A percentile compares a stretch with the other conserved stretches of the same genome.
phyloP scores from a whole-genome alignment of 2,797 vertebrate species.

The Ispidina lecontei region DNA sequence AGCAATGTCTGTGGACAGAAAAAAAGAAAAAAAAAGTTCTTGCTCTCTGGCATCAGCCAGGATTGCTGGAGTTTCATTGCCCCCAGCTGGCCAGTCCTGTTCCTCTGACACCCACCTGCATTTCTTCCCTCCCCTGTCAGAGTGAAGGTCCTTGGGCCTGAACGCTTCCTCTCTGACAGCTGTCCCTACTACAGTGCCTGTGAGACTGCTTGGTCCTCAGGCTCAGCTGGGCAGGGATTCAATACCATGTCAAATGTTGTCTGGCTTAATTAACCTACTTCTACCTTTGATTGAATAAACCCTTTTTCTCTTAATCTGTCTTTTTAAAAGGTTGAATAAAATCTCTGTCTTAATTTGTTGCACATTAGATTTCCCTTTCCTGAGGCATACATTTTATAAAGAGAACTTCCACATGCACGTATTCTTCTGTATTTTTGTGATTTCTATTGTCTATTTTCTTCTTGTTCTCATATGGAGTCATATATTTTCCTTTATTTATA shows the following conservation, averaged over 20 bases:
- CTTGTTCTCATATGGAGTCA: background rate
- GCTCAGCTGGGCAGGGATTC: background rate
- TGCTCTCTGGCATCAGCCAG: background rate
- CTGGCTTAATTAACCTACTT: slow-evolving; percentile 23
- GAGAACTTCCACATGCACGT: fast-evolving
- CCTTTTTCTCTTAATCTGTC: background rate
- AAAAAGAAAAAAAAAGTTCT: background rate
- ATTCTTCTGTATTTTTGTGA: background rate
- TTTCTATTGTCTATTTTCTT: background rate
- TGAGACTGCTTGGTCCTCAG: background rate
- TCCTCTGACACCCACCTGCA: background rate
- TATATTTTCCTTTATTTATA: background rate
- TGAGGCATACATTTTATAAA: background rate
- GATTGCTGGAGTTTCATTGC: slow-evolving; percentile 56
- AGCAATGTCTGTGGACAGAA: background rate
- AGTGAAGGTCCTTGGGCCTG: background rate
- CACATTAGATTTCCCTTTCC: background rate
- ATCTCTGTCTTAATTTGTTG: slow-evolving; percentile 3
- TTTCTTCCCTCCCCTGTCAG: fast-evolving
- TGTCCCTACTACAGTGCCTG: background rate
- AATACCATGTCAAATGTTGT: background rate
- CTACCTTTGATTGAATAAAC: background rate
- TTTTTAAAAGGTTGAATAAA: slow-evolving; percentile 17
- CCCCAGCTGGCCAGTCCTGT: slow-evolving; percentile 43
- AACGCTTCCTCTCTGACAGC: background rate